phyloP scores from a whole-genome alignment of 64 coral and sea anemone species.

The Porites australiensis region DNA sequence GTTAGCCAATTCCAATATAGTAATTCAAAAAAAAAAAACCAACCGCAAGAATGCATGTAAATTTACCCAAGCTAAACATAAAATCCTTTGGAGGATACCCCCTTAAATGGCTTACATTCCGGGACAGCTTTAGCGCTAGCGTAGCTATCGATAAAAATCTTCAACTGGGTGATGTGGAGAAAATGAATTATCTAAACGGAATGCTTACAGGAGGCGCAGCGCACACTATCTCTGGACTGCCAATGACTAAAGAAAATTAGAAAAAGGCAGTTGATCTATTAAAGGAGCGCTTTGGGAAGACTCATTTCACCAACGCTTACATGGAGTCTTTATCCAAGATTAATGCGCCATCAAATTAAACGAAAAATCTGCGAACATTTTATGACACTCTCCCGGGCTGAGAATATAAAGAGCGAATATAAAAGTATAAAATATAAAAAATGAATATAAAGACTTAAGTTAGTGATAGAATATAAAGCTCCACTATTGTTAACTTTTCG shows the following conservation, averaged over 20 bases:
- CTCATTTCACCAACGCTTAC: neutral
- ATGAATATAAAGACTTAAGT: too few relatives aligned
- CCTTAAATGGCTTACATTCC: slow-evolving; percentile 13
- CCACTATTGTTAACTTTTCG: too few relatives aligned
- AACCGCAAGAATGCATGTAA: neutral
- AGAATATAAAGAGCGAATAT: too few relatives aligned
- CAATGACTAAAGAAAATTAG: neutral
- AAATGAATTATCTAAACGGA: neutral
- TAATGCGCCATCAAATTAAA: neutral
- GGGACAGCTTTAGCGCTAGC: slow-evolving; percentile 21
- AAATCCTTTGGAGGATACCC: slow-evolving; percentile 11
- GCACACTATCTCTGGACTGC: too few relatives aligned
- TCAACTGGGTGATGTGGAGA: neutral
- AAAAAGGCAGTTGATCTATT: neutral
- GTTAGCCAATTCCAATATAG: neutral
- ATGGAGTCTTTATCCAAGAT: neutral
- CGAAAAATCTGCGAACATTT: neutral
- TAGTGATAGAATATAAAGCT: too few relatives aligned
- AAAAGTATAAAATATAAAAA: too few relatives aligned
- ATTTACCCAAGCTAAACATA: slow-evolving; percentile 28
- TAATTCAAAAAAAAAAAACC: neutral
- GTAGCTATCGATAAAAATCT: neutral
- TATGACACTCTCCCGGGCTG: neutral
- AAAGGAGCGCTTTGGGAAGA: neutral
- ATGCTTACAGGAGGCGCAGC: neutral